Conservation (phyloP, 2,888 invertebrate species). For the Hymenopus coronatus region DNA sequence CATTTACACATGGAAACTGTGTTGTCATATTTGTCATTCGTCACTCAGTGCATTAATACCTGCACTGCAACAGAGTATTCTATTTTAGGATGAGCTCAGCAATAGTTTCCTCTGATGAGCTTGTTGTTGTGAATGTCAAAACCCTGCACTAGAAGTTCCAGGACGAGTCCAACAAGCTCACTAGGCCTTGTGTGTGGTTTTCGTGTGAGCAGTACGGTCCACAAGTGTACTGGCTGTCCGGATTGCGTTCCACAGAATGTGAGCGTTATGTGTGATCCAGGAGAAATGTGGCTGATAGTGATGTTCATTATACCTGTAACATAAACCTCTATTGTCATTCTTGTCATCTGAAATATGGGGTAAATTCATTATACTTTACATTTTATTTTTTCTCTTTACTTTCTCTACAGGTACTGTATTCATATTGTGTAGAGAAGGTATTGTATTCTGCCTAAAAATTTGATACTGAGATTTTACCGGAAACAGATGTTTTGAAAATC, state of each 20-base stretch:
- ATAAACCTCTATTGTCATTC: background rate
- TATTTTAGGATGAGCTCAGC: background rate
- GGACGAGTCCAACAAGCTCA: background rate
- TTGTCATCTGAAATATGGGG: no score
- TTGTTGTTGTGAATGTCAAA: background rate
- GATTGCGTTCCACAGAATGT: background rate
- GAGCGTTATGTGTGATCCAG: slow-evolving; percentile 1
- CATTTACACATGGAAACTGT: no score
- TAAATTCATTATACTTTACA: no score
- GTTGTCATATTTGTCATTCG: no score
- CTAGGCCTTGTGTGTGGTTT: background rate
- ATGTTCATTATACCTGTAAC: background rate
- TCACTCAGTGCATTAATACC: no score
- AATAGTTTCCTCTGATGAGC: background rate
- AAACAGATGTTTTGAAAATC: no score
- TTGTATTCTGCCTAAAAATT: no score
- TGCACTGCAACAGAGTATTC: background rate
- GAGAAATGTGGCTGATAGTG: background rate
- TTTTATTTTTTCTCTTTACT: no score
- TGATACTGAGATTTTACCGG: no score
- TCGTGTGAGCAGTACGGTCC: background rate
- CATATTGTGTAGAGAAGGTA: no score
- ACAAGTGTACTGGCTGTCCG: background rate
- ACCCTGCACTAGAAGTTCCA: background rate
- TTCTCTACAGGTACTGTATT: no score